These are phyloP conservation scores for Synergus gifuensis DNA, from an alignment of 2,888 invertebrate genomes.

Conservation along the genomic window DNA sequence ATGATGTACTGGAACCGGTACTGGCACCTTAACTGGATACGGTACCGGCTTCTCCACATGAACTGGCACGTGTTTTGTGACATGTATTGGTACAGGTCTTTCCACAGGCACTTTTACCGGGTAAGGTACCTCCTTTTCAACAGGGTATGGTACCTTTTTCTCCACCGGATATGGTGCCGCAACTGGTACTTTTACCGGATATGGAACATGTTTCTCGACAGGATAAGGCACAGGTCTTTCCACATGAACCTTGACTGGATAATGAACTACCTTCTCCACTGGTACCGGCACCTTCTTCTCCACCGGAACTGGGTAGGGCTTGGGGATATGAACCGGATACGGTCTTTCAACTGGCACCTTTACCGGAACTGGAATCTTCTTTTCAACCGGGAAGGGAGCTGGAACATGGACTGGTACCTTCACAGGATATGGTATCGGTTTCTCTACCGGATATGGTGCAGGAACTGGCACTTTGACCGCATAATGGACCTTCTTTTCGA, in stretches of 20 bases:
- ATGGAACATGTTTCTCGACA: slow-evolving; percentile 80
- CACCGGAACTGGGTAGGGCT: slow-evolving; percentile 85
- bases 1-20: slow-evolving; percentile 82
- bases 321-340: slow-evolving; percentile 79
- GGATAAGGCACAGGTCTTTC: slow-evolving; percentile 84
- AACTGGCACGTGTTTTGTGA: slow-evolving; percentile 72
- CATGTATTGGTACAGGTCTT: slow-evolving; percentile 79
- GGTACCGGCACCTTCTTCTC: slow-evolving; percentile 88
- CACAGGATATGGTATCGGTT: slow-evolving; percentile 84
- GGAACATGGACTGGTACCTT: slow-evolving; percentile 86
- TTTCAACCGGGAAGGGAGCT: slow-evolving; percentile 88
- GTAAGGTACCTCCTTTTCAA: slow-evolving; percentile 81
- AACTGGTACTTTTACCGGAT: slow-evolving; percentile 76
- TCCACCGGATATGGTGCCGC: slow-evolving; percentile 77
- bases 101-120: slow-evolving; percentile 77
- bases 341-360: slow-evolving; percentile 85
- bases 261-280: slow-evolving; percentile 82
- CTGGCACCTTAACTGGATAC: slow-evolving; percentile 85
- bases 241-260: slow-evolving; percentile 81
- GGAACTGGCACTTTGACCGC: slow-evolving; percentile 73
- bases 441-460: slow-evolving; percentile 78
- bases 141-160: slow-evolving; percentile 83
- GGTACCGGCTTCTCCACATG: slow-evolving; percentile 80
- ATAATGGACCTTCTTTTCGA: slow-evolving; percentile 73
- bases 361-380: slow-evolving; percentile 85